Evolutionary conservation across 2,113 vertebrate species (phyloP), one percentile per base, ranked within the genome.

Genomic region (Condylura cristata): DNA sequence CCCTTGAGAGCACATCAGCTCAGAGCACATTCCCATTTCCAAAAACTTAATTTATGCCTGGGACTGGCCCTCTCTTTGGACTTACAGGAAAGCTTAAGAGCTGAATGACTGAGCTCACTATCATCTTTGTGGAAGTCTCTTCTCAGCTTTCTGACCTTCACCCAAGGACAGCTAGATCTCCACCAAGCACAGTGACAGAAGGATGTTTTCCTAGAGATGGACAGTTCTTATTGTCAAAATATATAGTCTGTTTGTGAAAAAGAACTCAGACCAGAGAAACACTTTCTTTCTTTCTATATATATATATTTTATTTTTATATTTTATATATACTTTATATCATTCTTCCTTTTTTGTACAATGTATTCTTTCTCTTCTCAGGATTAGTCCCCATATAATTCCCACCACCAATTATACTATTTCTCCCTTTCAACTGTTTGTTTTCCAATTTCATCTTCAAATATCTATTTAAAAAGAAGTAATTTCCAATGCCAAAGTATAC

Each of bases 21-120:
- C 44, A 48, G 34, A 46, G 46, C 63, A 85, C 41, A 9, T 48
- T 91, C 32, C 30, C 7, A 1, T 41, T 79, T 90, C 76, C 1
- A 0, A 26, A 88, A 84, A 60, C 58, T 84, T 86, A 41, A 88
- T 86, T 72, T 92, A 68, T 58, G 81, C 28, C 58, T 34, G 46
- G 24, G 72, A 72, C 37, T 86, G 82, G 39, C 65, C 66, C 79
- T 94, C 83, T 51, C 24, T 68, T 63, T 76, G 44, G 39, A 48
- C 51, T 95, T 94, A 83, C n/a, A 17, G 86, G 89, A 95, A 89
- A 89, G 46, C 63, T n/a, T 4, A 3, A 4, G 26, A 65, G 18
- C 70, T 81, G 58, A 95, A 46, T 51, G 65, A 41, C 82, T 66
- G 37, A 81, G 41, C n/a, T 89, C 78, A 37, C 60, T 37, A 1